Evolutionary conservation across 2,797 vertebrate species (phyloP), one percentile per base, ranked within the genome.

Genomic region (Sebastes paucispinis): DNA sequence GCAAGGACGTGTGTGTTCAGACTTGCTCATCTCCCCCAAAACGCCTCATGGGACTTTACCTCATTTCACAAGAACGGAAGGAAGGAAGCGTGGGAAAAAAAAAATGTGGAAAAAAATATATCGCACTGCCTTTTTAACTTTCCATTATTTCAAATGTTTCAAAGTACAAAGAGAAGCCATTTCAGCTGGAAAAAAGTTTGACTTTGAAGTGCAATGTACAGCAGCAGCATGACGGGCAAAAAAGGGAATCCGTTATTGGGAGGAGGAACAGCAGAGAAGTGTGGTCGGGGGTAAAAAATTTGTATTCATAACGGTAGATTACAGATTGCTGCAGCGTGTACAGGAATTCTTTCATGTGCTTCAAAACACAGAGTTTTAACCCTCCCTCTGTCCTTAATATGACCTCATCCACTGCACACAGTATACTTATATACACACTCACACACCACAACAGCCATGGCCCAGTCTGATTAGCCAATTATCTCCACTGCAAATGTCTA

Each of bases 141-240:
- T 74, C 67, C 32, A 69, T 83, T 80, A 63, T 80, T 80, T 79
- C 20, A 80, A 65, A 65, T 64, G 69, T 74, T 78, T 71, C 25
- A 58, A 43, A 77, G 59, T 11, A 36, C 5, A 73, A 43, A 39
- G 12, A 80, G 59, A 68, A 65, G 70, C 47, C 52, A 47, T 69
- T 78, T 80, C 59, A 77, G 24, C 22, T 63, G 75, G 75, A 57
- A 43, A 69, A 29, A 69, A 59, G n/a, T 79, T 67, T 34, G 69
- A 84, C 73, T 88, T 67, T 85, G 76, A 82, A 70, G 69, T 82
- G 63, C 39, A 36, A 57, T 22, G 36, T 75, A 52, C 5, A 2
- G 32, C 57, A 65, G 62, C 25, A 5, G 29, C 70, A 52, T 24
- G 6, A 65, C 11, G 9, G 66, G 52, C 20, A 34, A 25, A 68